Evolutionary conservation across 2,113 vertebrate genomes (phyloP).

Genomic region (Phodopus roborovskii): DNA sequence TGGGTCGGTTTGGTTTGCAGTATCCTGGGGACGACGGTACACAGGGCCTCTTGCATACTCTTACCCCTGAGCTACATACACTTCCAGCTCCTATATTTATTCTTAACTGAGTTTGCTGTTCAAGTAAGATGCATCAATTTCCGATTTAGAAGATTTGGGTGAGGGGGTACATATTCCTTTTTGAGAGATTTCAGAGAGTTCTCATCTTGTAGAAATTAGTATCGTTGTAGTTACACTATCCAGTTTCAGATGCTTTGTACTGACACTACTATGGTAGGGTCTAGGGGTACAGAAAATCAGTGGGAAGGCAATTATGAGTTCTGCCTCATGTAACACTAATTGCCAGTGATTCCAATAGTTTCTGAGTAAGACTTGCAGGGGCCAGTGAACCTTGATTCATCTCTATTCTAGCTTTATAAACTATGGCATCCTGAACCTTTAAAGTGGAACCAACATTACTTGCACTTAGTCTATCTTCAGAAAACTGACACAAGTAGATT

Average conservation of each 20-base stretch:
- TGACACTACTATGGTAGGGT: neutral
- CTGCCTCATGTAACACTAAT: neutral
- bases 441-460: neutral
- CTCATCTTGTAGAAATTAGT: neutral
- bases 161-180: neutral
- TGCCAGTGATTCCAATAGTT: neutral
- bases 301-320: neutral
- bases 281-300: neutral
- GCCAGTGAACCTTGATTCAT: neutral
- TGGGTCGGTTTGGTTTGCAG: neutral
- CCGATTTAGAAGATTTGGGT: neutral
- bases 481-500: neutral
- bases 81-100: neutral
- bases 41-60: neutral
- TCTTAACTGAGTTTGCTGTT: slow-evolving; percentile 3
- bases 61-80: neutral
- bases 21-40: neutral
- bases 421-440: neutral
- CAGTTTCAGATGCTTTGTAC: neutral
- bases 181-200: neutral
- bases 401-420: neutral
- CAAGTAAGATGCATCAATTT: slow-evolving; percentile 36
- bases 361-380: neutral
- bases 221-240: neutral
- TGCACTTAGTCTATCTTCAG: neutral